Percentiles rank a stretch among this genome's conserved stretches.
Evolutionary conservation across 1,140 invertebrate species (phyloP).

Genomic region (Argopecten irradians): DNA sequence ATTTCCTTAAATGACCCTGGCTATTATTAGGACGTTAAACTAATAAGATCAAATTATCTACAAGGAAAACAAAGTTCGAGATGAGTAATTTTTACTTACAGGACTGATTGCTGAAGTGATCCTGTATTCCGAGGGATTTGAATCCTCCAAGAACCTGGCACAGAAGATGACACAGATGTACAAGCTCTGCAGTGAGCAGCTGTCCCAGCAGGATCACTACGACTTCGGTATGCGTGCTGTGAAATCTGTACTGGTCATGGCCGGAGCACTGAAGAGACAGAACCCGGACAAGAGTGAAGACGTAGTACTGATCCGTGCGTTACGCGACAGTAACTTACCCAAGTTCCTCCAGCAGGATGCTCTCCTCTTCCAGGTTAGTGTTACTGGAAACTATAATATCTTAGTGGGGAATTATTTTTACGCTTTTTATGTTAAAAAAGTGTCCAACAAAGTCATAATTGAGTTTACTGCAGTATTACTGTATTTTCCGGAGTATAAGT

Average conservation of each 20-base stretch:
- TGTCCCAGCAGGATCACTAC: conserved; percentile 95
- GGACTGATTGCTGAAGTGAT: conserved; percentile 94
- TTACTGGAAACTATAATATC: neutral
- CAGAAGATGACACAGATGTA: conserved; percentile 96
- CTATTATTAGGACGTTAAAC: too few species aligned
- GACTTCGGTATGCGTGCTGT: conserved; percentile 93
- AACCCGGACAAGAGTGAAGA: conserved; percentile 78
- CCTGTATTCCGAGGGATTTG: conserved; percentile 94
- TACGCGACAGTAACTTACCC: conserved; percentile 78
- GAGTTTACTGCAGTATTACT: too few species aligned
- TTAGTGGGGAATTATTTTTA: too few species aligned
- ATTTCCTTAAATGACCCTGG: too few species aligned
- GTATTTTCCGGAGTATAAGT: too few species aligned
- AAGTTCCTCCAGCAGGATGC: conserved; percentile 78
- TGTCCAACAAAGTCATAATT: too few species aligned
- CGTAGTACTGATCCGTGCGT: conserved; percentile 76
- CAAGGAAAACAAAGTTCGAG: too few species aligned
- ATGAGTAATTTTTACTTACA: conserved; percentile 76
- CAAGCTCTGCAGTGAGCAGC: conserved; percentile 92
- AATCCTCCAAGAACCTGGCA: conserved; percentile 89
- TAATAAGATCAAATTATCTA: too few species aligned
- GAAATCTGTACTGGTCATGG: conserved; percentile 78
- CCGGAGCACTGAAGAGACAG: conserved; percentile 77
- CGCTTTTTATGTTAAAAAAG: too few species aligned
- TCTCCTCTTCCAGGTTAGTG: conserved; percentile 74